Percentiles rank a stretch among this genome's conserved stretches.
Conservation (phyloP, 2,113 vertebrate genomes). For the Callipepla californica region DNA sequence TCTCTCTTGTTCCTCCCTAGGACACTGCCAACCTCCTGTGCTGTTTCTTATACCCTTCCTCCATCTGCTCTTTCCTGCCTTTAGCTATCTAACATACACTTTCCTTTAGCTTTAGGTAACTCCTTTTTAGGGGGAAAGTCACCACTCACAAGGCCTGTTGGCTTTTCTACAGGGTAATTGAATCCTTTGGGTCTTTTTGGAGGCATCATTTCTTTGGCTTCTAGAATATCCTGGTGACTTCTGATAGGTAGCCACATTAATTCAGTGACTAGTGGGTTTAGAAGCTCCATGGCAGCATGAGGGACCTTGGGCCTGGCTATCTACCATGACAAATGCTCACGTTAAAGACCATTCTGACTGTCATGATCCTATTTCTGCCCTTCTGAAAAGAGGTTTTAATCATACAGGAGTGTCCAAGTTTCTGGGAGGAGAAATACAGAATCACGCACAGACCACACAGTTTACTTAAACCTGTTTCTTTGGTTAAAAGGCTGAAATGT, state of each 20-base stretch:
- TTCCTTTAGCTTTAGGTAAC: neutral
- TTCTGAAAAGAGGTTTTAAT: neutral
- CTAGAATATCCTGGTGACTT: neutral
- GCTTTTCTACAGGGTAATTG: neutral
- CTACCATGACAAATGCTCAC: neutral
- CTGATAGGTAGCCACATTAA: neutral
- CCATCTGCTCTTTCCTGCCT: neutral
- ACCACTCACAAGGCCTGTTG: neutral
- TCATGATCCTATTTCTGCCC: neutral
- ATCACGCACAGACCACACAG: neutral
- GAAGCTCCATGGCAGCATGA: neutral
- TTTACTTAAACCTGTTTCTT: neutral
- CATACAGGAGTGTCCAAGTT: neutral
- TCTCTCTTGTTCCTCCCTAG: neutral
- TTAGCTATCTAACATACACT: neutral
- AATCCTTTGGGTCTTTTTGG: neutral
- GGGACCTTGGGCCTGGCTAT: neutral
- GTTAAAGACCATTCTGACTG: neutral
- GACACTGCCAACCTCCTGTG: neutral
- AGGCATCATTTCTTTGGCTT: neutral
- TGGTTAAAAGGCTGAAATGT: neutral
- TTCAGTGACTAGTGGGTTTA: neutral
- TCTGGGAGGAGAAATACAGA: neutral
- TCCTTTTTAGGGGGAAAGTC: neutral
- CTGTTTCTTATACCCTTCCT: neutral